A percentile compares a stretch with the other conserved stretches of the same genome.
These are phyloP conservation scores for Subanguina moxae DNA, from an alignment of 1,140 invertebrate genomes.

Conservation along the genomic window DNA sequence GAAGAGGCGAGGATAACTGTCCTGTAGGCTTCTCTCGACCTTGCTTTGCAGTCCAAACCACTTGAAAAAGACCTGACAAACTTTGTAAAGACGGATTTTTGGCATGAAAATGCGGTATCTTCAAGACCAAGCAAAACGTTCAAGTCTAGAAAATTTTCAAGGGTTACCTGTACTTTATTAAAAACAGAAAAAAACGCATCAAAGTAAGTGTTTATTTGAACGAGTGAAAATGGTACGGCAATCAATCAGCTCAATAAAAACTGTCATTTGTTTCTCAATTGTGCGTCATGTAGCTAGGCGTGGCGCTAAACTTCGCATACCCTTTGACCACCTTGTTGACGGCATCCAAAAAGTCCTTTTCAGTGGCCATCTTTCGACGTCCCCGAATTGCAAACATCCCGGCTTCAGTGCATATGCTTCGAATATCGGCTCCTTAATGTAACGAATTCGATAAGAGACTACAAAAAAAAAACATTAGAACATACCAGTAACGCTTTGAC, in stretches of 20 bases:
- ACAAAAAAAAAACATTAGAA: no score
- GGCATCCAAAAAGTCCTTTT: slow-evolving; percentile 99
- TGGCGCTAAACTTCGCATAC: slow-evolving; percentile 98
- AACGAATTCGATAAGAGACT: no score
- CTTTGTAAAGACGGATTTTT: slow-evolving; percentile 96
- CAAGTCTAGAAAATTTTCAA: no score
- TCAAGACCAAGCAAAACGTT: no score
- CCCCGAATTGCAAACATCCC: slow-evolving; percentile 99
- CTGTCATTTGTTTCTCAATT: no score
- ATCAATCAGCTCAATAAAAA: no score
- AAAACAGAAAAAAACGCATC: no score
- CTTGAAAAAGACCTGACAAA: slow-evolving; percentile 95
- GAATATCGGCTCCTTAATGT: slow-evolving; percentile 94
- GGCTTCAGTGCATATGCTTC: slow-evolving; percentile 93
- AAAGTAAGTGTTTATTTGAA: no score
- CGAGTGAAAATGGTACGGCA: no score
- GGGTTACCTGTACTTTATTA: no score
- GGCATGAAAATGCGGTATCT: no score
- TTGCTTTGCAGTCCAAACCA: slow-evolving; percentile 94
- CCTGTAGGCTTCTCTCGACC: slow-evolving; percentile 69
- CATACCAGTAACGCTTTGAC: slow-evolving; percentile 98
- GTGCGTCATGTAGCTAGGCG: slow-evolving; percentile 98
- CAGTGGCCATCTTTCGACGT: slow-evolving; percentile 93
- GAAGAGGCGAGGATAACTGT: slow-evolving; percentile 81
- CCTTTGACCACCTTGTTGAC: slow-evolving; percentile 99